These are phyloP conservation scores for Protonibea diacanthus DNA, from an alignment of 2,797 vertebrate genomes.

Conservation along the genomic window DNA sequence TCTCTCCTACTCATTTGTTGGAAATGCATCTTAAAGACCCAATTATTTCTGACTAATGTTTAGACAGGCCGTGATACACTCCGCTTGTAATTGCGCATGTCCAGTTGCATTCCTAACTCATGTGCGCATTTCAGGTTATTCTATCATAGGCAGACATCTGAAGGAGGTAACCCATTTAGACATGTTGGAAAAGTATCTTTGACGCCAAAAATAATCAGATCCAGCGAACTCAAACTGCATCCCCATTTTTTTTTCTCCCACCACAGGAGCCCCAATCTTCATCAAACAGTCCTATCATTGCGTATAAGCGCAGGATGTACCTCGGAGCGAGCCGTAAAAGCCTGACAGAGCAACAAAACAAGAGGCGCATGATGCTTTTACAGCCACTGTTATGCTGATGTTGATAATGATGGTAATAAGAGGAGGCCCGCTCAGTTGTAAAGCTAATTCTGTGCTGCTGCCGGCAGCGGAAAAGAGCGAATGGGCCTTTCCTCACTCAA, in stretches of 20 bases:
- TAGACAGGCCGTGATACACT: slow-evolving; percentile 18
- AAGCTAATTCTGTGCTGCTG: slow-evolving; percentile 65
- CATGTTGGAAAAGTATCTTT: background rate
- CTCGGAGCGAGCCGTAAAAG: slow-evolving; percentile 9
- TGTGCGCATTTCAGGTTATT: slow-evolving; percentile 10
- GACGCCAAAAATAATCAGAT: background rate
- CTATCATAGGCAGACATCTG: slow-evolving; percentile 50
- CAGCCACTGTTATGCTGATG: slow-evolving; percentile 76
- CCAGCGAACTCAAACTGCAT: too few species aligned
- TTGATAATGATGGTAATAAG: slow-evolving; percentile 77
- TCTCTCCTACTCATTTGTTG: background rate
- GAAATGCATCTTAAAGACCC: slow-evolving; percentile 30
- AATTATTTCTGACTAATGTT: slow-evolving; percentile 64
- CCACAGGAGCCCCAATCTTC: slow-evolving; percentile 6
- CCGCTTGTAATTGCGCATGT: slow-evolving; percentile 28
- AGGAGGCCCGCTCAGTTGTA: slow-evolving; percentile 64
- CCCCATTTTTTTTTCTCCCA: background rate
- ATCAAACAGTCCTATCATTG: background rate
- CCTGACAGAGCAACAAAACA: slow-evolving; percentile 38
- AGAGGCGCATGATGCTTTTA: slow-evolving; percentile 24
- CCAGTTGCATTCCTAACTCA: slow-evolving; percentile 16
- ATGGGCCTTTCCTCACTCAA: slow-evolving; percentile 45
- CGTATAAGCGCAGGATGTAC: slow-evolving; percentile 46
- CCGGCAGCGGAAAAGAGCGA: slow-evolving; percentile 45
- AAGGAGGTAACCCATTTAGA: background rate